Percentiles rank a stretch among this genome's conserved stretches.
phyloP scores from a whole-genome alignment of 1,140 invertebrate species.

The Apis florea region DNA sequence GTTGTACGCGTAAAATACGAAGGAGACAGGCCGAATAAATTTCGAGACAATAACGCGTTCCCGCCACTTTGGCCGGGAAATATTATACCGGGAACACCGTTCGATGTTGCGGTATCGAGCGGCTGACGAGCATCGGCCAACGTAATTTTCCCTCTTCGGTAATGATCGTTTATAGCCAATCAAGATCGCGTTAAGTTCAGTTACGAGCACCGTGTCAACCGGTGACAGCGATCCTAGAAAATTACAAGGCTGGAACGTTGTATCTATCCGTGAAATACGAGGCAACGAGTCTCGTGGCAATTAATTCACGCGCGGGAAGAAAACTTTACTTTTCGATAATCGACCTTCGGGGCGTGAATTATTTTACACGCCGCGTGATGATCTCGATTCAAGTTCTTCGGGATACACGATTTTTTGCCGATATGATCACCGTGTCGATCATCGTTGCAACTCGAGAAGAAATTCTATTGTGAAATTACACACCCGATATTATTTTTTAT shows the following conservation, averaged over 20 bases:
- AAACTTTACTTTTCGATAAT: constrained; percentile 11
- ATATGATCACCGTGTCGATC: background rate
- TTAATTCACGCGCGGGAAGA: constrained; percentile 29
- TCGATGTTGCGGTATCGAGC: constrained; percentile 24
- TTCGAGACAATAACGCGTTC: constrained; percentile 19
- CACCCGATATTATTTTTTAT: background rate
- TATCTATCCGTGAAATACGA: constrained; percentile 23
- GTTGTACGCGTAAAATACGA: constrained; percentile 6
- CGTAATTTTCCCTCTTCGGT: constrained; percentile 57
- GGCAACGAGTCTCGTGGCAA: background rate
- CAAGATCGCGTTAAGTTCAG: constrained; percentile 55
- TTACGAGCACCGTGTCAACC: constrained; percentile 52
- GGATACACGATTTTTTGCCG: constrained; percentile 11
- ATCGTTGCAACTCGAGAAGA: background rate
- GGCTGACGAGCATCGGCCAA: constrained; percentile 14
- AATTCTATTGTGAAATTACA: background rate
- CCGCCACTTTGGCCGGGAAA: background rate
- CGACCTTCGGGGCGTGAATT: background rate
- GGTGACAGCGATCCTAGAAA: constrained; percentile 56
- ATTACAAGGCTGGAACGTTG: constrained; percentile 19
- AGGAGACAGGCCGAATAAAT: constrained; percentile 44
- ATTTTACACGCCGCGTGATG: background rate
- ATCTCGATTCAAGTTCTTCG: background rate
- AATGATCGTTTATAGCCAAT: constrained; percentile 70
- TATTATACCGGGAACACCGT: background rate